phyloP scores from a whole-genome alignment of 2,797 vertebrate genomes.

The Pseudochirops cupreus region DNA sequence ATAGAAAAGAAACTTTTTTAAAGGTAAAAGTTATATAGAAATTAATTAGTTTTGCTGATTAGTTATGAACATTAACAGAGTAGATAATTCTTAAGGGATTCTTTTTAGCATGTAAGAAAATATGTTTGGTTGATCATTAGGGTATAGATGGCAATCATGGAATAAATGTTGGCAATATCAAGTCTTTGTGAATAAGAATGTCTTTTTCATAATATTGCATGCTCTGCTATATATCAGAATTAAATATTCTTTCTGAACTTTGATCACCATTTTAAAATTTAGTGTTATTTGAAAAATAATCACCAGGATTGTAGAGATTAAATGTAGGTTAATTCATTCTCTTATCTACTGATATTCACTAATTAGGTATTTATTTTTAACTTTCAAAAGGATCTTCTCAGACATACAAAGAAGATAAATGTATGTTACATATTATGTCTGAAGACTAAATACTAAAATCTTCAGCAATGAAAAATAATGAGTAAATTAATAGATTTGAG shows the following conservation, averaged over 20 bases:
- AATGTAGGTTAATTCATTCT: background rate
- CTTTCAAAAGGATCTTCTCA: slow-evolving; percentile 33
- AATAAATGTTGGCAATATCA: slow-evolving; percentile 28
- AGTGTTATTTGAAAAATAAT: background rate
- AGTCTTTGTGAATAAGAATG: background rate
- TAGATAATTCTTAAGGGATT: slow-evolving; percentile 7
- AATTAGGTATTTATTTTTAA: slow-evolving; percentile 42
- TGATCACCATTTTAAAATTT: background rate
- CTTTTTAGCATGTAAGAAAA: slow-evolving; percentile 29
- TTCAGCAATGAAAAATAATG: background rate
- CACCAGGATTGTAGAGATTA: background rate
- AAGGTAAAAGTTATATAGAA: slow-evolving; percentile 75
- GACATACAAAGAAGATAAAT: slow-evolving; percentile 37
- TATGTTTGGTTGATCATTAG: slow-evolving; percentile 25
- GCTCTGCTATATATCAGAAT: background rate
- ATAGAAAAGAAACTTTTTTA: slow-evolving; percentile 80
- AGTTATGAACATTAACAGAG: slow-evolving; percentile 54
- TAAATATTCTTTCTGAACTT: background rate
- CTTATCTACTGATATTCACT: background rate
- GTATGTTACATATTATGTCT: slow-evolving; percentile 21
- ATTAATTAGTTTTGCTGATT: slow-evolving; percentile 40
- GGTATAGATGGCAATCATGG: slow-evolving; percentile 24
- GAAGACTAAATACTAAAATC: slow-evolving; percentile 2
- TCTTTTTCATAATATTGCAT: background rate
- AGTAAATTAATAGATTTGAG: slow-evolving; percentile 43